Conservation (phyloP, 2,888 invertebrate genomes). For the Nephrocerus scutellatus region DNA sequence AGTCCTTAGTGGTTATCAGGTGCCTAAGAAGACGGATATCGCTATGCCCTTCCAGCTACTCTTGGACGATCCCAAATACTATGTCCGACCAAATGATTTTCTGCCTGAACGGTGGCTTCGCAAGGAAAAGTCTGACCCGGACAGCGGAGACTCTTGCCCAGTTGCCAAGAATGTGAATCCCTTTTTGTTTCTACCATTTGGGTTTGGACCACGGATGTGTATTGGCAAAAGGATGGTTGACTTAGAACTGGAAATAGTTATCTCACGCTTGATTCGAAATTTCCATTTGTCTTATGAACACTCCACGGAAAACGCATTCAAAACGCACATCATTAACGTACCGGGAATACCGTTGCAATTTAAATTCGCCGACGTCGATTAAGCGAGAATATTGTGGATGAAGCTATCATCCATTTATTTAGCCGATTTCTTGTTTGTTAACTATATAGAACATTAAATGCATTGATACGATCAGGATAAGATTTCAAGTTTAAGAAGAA, state of each 20-base stretch:
- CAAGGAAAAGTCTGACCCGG: not conserved
- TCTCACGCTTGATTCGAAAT: conserved; percentile 42
- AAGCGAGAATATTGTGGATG: too few species aligned
- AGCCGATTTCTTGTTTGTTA: too few species aligned
- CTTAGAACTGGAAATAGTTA: conserved; percentile 56
- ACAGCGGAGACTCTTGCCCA: too few species aligned
- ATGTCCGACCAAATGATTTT: conserved; percentile 44
- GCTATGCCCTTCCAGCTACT: conserved; percentile 65
- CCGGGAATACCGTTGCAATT: conserved; percentile 40
- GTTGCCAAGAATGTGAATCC: conserved; percentile 45
- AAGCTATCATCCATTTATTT: too few species aligned
- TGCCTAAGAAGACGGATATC: conserved; percentile 60
- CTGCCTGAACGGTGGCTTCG: conserved; percentile 64
- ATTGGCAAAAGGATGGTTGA: conserved; percentile 67
- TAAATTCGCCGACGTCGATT: conserved; percentile 33
- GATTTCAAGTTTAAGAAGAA: too few species aligned
- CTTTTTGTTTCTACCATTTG: conserved; percentile 60
- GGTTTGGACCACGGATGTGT: conserved; percentile 61
- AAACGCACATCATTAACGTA: conserved; percentile 30
- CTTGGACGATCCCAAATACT: conserved; percentile 56
- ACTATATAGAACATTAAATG: too few species aligned
- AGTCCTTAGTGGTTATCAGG: conserved; percentile 54
- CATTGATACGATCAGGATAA: too few species aligned
- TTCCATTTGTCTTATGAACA: conserved; percentile 34
- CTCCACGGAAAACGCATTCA: conserved; percentile 29